phyloP scores from a whole-genome alignment of 2,113 vertebrate genomes.

The Mormyrus lacerda region DNA sequence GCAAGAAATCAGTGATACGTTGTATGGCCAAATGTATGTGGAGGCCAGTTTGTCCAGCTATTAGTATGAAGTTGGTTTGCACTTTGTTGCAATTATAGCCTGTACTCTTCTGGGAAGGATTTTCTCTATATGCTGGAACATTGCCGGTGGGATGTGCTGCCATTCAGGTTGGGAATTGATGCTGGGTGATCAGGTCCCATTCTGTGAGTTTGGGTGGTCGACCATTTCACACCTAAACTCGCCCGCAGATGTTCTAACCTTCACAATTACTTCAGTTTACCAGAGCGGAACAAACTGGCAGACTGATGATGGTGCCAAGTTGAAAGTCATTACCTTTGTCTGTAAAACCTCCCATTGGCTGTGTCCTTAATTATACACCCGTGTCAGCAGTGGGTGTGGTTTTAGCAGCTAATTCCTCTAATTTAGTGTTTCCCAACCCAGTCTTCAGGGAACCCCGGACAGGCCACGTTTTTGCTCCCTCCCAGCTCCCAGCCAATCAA shows the following conservation, averaged over 20 bases:
- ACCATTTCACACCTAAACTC: background rate
- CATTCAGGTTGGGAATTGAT: background rate
- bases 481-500: too few species aligned
- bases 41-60: background rate
- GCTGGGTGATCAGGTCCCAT: background rate
- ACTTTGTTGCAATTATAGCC: background rate
- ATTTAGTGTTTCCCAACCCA: too few species aligned
- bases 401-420: background rate
- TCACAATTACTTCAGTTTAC: background rate
- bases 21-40: background rate
- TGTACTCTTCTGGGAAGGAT: background rate
- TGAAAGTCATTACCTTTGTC: too few species aligned
- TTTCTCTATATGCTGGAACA: background rate
- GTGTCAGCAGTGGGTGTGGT: background rate
- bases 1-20: background rate
- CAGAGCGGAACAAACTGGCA: background rate
- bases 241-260: background rate
- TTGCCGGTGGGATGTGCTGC: background rate
- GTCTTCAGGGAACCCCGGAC: too few species aligned
- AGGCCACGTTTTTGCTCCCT: too few species aligned
- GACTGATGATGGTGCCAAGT: background rate
- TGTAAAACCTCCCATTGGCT: background rate
- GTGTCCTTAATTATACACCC: background rate
- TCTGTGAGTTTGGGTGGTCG: background rate
- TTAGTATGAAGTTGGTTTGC: background rate